Evolutionary conservation across 2,113 vertebrate genomes (phyloP).

Genomic region (Lepisosteus oculatus): DNA sequence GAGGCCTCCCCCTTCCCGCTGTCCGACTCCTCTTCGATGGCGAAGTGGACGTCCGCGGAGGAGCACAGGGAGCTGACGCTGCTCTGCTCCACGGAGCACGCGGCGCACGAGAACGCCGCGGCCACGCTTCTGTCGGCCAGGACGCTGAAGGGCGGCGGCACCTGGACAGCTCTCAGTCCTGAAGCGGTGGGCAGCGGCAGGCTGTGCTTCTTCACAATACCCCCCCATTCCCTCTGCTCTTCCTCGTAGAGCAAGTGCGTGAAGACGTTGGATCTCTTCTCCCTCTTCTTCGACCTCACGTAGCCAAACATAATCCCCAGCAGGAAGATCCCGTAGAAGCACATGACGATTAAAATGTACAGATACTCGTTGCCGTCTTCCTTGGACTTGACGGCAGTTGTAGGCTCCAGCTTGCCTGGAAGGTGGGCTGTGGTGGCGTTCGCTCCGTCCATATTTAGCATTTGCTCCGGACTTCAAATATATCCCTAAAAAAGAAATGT

Average conservation of each 20-base stretch:
- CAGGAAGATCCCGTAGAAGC: constrained; percentile 91
- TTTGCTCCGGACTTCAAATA: constrained; percentile 20
- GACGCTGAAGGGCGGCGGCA: constrained; percentile 61
- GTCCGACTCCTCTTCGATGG: constrained; percentile 86
- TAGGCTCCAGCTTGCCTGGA: constrained; percentile 19
- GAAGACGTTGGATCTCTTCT: constrained; percentile 80
- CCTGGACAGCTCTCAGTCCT: constrained; percentile 60
- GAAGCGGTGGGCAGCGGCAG: constrained; percentile 49
- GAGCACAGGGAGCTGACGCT: constrained; percentile 89
- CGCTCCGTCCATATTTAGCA: constrained; percentile 72
- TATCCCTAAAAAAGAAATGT: background rate
- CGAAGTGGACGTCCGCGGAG: constrained; percentile 77
- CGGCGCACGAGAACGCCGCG: constrained; percentile 75
- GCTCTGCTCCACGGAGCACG: constrained; percentile 85
- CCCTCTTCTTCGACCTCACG: constrained; percentile 83
- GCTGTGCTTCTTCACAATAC: constrained; percentile 68
- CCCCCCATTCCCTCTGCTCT: constrained; percentile 85
- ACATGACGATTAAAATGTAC: constrained; percentile 88
- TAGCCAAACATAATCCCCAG: constrained; percentile 88
- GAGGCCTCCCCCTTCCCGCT: constrained; percentile 64
- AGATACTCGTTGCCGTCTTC: constrained; percentile 74
- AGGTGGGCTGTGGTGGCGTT: constrained; percentile 60
- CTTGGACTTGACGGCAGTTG: constrained; percentile 23
- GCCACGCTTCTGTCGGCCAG: constrained; percentile 71
- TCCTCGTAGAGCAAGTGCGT: constrained; percentile 82